These are phyloP conservation scores for Ophion ellenae DNA, from an alignment of 2,888 invertebrate genomes.

Conservation along the genomic window DNA sequence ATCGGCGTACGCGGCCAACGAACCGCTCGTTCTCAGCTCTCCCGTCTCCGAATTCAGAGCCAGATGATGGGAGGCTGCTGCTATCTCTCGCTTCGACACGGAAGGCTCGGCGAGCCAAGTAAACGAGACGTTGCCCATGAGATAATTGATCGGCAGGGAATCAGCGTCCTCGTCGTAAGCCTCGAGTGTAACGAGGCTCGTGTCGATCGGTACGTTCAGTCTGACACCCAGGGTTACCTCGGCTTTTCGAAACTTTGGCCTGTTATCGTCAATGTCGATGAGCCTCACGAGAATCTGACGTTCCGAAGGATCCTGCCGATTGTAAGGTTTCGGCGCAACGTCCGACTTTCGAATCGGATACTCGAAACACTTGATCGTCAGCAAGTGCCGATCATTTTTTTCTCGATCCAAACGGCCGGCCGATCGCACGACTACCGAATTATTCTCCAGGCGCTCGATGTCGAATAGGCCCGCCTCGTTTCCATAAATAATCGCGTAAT, in stretches of 20 bases:
- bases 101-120: conserved; percentile 88
- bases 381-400: conserved; percentile 84
- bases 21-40: conserved; percentile 87
- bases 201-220: conserved; percentile 90
- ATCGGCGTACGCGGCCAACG: conserved; percentile 78
- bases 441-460: conserved; percentile 87
- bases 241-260: conserved; percentile 88
- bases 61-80: conserved; percentile 84
- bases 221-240: conserved; percentile 89
- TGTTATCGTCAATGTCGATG: conserved; percentile 90
- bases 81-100: conserved; percentile 79
- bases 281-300: conserved; percentile 88
- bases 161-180: conserved; percentile 89
- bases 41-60: conserved; percentile 89
- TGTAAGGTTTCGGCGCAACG: conserved; percentile 86
- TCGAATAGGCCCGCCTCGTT: conserved; percentile 88
- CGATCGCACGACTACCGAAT: conserved; percentile 87
- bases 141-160: conserved; percentile 87
- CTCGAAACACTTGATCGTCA: conserved; percentile 90
- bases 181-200: conserved; percentile 87
- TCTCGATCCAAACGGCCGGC: conserved; percentile 89
- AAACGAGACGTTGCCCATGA: conserved; percentile 88
- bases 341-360: conserved; percentile 77
- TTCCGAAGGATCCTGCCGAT: conserved; percentile 89
- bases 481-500: conserved; percentile 90